Percentiles rank a stretch among this genome's conserved stretches.
Conservation (phyloP, 2,797 vertebrate genomes). For the Oreochromis grahami region DNA sequence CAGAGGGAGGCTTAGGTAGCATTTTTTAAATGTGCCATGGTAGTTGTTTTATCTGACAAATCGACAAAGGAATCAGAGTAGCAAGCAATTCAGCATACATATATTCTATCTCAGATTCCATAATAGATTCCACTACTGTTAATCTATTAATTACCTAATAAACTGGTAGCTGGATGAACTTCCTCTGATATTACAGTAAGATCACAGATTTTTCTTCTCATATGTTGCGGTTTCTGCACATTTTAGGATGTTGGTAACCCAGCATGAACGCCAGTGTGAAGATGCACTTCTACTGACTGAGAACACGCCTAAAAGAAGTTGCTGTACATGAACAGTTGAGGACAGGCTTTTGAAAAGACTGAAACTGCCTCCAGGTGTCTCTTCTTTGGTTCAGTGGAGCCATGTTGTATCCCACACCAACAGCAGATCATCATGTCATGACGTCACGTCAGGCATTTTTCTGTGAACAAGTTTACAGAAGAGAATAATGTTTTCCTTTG, state of each 20-base stretch:
- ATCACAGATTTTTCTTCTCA: not conserved
- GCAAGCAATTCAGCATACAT: not conserved
- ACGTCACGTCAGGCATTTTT: not conserved
- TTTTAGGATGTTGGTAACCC: slow-evolving; percentile 61
- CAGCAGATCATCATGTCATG: not conserved
- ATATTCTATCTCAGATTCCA: not conserved
- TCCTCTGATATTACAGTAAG: not conserved
- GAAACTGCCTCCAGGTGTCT: not conserved
- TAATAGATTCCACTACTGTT: not conserved
- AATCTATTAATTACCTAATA: not conserved
- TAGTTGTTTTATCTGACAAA: not conserved
- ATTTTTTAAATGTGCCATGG: not conserved
- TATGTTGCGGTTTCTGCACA: not conserved
- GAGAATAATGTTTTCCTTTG: not conserved
- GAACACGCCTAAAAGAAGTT: slow-evolving; percentile 26
- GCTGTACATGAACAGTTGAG: slow-evolving; percentile 54
- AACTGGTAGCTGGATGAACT: not conserved
- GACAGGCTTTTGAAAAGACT: not conserved
- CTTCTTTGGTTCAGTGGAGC: not conserved
- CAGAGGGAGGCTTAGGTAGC: not conserved
- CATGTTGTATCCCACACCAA: not conserved
- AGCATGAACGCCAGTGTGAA: slow-evolving; percentile 55
- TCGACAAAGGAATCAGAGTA: not conserved
- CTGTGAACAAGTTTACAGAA: slow-evolving; percentile 8
- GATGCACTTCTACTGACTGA: slow-evolving; percentile 50